Evolutionary conservation across 1,140 invertebrate genomes (phyloP), one percentile per base, ranked within the genome.

Genomic region (Nixonia krombeini): DNA sequence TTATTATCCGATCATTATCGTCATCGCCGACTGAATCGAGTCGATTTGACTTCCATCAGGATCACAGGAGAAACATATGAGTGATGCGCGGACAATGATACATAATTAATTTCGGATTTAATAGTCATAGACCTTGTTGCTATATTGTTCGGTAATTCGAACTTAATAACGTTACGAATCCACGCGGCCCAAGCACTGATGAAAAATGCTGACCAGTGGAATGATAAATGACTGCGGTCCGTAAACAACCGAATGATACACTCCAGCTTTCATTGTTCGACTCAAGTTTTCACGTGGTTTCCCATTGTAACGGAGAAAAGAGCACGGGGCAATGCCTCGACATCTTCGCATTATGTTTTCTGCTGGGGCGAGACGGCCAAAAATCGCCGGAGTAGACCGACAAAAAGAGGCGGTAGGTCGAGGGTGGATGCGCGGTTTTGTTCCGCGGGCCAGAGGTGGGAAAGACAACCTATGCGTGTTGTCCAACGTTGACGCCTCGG

Each of bases 221-320:
- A 82, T 82, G 82, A 84, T 82, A 74, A 84, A 84, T 76, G 80
- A 82, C 58, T 67, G 53, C 57, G 42, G 64, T 62, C 49, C 78
- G 74, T 80, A 80, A 83, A 81, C 76, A 78, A 75, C 62, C 72
- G 68, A 82, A 82, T 80, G 80, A 82, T 81, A 82, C 77, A 82
- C 71, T 80, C 74, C 16, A 13, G 46, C 58, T 62, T 70, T 76
- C 70, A 82, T 82, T 82, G 80, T 84, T 65, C 72, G 56, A 65
- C 53, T 44, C 45, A 70, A 72, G 56, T 74, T 79, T 75, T 77
- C 75, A 71, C 68, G 58, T 59, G 70, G 68, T 73, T 73, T 64
- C 53, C n/a, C n/a, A 77, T 80, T 71, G 73, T 72, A 49, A 49
- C 25, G 35, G 35, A 38, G 31, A n/a, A n/a, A n/a, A 52, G 17